Evolutionary conservation across 2,113 vertebrate genomes (phyloP).

Genomic region (Tauraco erythrolophus): DNA sequence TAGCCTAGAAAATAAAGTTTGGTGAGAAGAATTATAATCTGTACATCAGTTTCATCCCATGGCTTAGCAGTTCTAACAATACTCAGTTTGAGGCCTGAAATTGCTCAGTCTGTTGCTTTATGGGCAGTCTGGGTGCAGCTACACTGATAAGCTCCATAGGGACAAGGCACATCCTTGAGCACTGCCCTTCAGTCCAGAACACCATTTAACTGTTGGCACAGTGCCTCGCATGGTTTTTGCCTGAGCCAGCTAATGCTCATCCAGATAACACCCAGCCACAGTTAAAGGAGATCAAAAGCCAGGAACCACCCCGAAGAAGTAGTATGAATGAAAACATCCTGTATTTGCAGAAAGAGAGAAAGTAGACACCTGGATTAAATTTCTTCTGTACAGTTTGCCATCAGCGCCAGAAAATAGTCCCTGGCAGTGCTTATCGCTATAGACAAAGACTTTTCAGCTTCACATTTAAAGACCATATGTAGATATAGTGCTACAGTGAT

Average conservation of each 20-base stretch:
- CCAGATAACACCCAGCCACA: background rate
- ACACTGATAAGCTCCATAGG: fast-evolving
- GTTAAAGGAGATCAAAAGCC: background rate
- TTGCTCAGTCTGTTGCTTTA: background rate
- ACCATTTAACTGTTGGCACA: background rate
- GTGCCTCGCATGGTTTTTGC: fast-evolving
- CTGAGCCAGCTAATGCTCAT: background rate
- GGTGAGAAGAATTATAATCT: background rate
- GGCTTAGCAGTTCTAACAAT: background rate
- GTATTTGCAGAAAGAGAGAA: background rate
- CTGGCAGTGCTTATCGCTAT: background rate
- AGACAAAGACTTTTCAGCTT: background rate
- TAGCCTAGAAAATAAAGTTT: background rate
- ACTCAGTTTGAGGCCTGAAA: background rate
- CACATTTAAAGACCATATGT: background rate
- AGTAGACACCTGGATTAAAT: background rate
- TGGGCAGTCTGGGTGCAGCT: background rate
- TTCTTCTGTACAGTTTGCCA: background rate
- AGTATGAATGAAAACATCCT: background rate
- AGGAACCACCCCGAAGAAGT: background rate
- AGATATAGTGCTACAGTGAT: background rate
- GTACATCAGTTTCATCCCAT: background rate
- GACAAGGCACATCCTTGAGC: background rate
- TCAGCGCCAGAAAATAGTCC: background rate
- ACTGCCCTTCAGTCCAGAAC: background rate